phyloP scores from a whole-genome alignment of 2,113 vertebrate genomes.

The Hydrochoerus hydrochaeris region DNA sequence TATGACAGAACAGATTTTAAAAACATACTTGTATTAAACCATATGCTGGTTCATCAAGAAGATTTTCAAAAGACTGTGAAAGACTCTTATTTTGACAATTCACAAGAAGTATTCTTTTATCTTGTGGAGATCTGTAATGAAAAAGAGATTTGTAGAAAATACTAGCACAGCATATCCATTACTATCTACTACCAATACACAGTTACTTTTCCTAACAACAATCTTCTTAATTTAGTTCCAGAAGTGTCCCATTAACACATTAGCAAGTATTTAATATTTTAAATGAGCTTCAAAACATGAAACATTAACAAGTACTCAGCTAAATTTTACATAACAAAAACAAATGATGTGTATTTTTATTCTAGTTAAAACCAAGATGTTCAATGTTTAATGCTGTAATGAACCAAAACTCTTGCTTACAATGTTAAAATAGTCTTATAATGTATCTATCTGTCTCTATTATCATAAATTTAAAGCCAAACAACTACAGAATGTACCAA shows the following conservation, averaged over 20 bases:
- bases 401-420: slow-evolving; percentile 25
- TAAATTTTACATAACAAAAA: neutral
- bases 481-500: neutral
- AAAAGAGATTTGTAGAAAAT: slow-evolving; percentile 54
- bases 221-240: neutral
- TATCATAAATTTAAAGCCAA: slow-evolving; percentile 48
- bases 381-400: neutral
- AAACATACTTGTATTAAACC: slow-evolving; percentile 92
- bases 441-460: slow-evolving; percentile 18
- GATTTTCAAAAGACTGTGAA: slow-evolving; percentile 98
- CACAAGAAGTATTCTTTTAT: slow-evolving; percentile 91
- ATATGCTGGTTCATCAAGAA: slow-evolving; percentile 95
- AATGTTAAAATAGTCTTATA: slow-evolving; percentile 26
- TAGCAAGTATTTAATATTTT: slow-evolving; percentile 36
- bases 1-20: slow-evolving; percentile 19
- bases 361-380: slow-evolving; percentile 3
- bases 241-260: slow-evolving; percentile 23
- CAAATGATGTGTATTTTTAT: slow-evolving; percentile 44
- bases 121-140: slow-evolving; percentile 89
- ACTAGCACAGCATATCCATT: slow-evolving; percentile 33
- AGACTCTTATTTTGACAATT: slow-evolving; percentile 92
- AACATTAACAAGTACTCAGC: slow-evolving; percentile 29
- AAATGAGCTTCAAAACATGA: slow-evolving; percentile 38
- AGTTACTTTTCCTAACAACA: slow-evolving; percentile 29
- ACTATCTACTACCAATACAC: slow-evolving; percentile 1